A percentile compares a stretch with the other conserved stretches of the same genome.
Evolutionary conservation across 2,797 vertebrate species (phyloP).

Genomic region (Eulemur albifrons): DNA sequence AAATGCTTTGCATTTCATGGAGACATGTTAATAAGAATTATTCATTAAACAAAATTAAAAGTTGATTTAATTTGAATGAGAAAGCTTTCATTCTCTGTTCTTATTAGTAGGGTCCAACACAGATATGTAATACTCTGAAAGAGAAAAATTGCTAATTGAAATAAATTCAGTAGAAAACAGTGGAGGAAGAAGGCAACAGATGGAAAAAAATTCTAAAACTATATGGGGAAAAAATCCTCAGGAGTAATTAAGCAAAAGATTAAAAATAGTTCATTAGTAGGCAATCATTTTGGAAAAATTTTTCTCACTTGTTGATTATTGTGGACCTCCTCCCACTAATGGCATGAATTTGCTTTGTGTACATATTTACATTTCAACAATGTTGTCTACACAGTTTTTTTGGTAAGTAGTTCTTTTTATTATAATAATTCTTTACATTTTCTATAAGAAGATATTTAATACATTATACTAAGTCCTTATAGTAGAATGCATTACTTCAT

Average conservation of each 20-base stretch:
- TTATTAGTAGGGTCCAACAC: background rate
- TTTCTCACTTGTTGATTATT: background rate
- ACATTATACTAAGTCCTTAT: background rate
- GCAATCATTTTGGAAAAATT: background rate
- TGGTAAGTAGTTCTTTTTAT: background rate
- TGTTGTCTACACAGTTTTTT: background rate
- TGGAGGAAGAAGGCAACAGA: background rate
- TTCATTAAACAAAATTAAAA: constrained; percentile 22
- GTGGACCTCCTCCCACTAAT: background rate
- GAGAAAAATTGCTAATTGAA: background rate
- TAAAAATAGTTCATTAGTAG: background rate
- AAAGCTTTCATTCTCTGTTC: background rate
- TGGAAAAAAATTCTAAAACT: background rate
- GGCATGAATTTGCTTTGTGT: background rate
- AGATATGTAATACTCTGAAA: background rate
- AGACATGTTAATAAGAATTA: background rate
- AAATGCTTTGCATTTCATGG: background rate
- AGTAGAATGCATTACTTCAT: background rate
- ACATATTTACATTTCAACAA: background rate
- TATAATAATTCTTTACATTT: background rate
- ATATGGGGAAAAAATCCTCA: background rate
- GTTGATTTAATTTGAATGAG: background rate
- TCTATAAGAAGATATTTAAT: background rate
- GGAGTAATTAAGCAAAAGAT: background rate
- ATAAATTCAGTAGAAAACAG: constrained; percentile 3